These are phyloP conservation scores for Notiomystis cincta DNA, from an alignment of 2,113 vertebrate species.

Conservation along the genomic window DNA sequence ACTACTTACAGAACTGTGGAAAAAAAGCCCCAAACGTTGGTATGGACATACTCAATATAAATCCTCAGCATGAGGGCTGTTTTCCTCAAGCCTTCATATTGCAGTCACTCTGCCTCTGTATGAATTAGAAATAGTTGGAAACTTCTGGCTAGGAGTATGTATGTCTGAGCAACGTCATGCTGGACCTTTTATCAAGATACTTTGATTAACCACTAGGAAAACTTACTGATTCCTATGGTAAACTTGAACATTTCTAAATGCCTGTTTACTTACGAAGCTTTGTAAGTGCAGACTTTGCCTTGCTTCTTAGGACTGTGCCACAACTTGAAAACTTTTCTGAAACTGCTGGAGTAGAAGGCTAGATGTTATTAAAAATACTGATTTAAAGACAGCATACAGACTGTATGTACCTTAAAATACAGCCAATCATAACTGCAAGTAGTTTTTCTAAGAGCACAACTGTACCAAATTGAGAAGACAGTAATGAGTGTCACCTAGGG, in stretches of 20 bases:
- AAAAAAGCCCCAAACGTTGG: background rate
- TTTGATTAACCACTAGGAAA: background rate
- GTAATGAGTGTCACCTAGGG: background rate
- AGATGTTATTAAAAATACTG: background rate
- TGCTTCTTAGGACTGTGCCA: background rate
- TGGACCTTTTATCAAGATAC: background rate
- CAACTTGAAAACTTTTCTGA: background rate
- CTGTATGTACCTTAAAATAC: background rate
- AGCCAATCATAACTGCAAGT: background rate
- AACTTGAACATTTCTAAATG: background rate
- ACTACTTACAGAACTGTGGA: background rate
- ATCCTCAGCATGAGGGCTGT: background rate
- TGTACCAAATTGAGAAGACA: background rate
- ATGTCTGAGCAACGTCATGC: background rate
- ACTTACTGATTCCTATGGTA: background rate
- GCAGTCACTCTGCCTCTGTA: background rate
- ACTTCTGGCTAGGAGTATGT: background rate
- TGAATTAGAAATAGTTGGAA: background rate
- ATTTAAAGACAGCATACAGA: background rate
- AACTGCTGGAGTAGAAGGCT: background rate
- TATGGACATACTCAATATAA: background rate
- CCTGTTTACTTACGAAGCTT: background rate
- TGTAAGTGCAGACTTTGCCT: background rate
- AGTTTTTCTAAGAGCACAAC: background rate
- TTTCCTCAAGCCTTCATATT: background rate